phyloP scores from a whole-genome alignment of 2,888 invertebrate genomes.

The Kuschelorhynchus macadamiae region DNA sequence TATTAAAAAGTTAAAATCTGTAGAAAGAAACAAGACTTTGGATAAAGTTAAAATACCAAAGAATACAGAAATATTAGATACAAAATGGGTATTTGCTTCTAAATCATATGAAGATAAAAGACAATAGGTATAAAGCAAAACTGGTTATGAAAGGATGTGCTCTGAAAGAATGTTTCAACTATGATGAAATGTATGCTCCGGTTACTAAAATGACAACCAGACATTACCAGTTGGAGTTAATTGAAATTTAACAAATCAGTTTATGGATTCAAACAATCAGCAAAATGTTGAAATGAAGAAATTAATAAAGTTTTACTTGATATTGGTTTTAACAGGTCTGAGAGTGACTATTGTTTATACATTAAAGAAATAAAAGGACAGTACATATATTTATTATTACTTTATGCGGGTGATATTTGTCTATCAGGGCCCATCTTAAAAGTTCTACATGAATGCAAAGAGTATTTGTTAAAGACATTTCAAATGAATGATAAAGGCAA shows the following conservation, averaged over 20 bases:
- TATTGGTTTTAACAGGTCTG: slow-evolving; percentile 27
- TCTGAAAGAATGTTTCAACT: slow-evolving; percentile 9
- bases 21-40: no score
- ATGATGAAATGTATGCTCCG: slow-evolving; percentile 23
- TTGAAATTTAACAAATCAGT: slow-evolving; percentile 25
- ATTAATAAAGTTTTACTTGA: slow-evolving; percentile 14
- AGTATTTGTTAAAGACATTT: slow-evolving; percentile 33
- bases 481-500: slow-evolving; percentile 40
- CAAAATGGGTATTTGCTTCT: slow-evolving; percentile 22
- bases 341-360: slow-evolving; percentile 21
- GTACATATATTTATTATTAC: slow-evolving; percentile 7
- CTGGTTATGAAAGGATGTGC: slow-evolving; percentile 23
- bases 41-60: no score
- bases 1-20: no score
- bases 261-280: slow-evolving; percentile 26
- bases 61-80: slow-evolving; percentile 10
- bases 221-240: background rate
- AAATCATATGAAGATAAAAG: slow-evolving; percentile 5
- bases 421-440: background rate
- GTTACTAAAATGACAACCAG: slow-evolving; percentile 18
- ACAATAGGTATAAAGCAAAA: background rate
- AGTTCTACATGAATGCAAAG: background rate
- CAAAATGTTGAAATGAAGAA: slow-evolving; percentile 5
- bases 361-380: background rate
- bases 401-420: slow-evolving; percentile 36